Conservation (phyloP, 2,113 vertebrate species). For the Tympanuchus pallidicinctus region DNA sequence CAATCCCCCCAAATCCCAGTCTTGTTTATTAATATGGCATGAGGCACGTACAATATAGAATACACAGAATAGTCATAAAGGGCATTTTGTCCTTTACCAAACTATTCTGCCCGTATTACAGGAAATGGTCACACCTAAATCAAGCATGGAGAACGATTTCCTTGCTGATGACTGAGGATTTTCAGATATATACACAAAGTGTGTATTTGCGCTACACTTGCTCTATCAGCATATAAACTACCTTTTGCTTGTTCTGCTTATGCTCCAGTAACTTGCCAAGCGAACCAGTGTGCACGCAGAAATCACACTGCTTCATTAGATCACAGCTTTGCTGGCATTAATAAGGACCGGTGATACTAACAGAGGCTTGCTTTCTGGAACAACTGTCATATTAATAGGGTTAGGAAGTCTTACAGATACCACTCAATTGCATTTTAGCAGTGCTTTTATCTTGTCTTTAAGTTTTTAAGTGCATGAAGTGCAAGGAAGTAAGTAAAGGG, state of each 20-base stretch:
- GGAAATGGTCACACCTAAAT: background rate
- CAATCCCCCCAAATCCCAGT: background rate
- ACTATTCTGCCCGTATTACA: background rate
- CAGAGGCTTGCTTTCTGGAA: background rate
- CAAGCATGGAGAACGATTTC: accelerated
- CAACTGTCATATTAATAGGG: background rate
- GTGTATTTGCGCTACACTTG: background rate
- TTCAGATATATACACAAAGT: background rate
- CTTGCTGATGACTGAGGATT: background rate
- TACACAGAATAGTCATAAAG: background rate
- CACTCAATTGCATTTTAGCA: background rate
- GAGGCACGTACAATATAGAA: background rate
- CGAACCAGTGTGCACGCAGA: background rate
- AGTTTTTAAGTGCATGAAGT: accelerated
- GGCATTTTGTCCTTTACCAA: background rate
- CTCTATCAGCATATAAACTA: background rate
- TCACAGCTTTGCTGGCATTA: background rate
- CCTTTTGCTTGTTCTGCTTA: background rate
- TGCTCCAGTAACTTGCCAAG: background rate
- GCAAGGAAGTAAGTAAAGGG: background rate
- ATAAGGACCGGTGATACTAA: background rate
- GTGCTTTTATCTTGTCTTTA: background rate
- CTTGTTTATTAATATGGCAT: accelerated
- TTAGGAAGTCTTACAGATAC: background rate
- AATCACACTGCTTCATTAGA: background rate